Evolutionary conservation across 2,888 invertebrate genomes (phyloP).

Genomic region (Xylocampa areola): DNA sequence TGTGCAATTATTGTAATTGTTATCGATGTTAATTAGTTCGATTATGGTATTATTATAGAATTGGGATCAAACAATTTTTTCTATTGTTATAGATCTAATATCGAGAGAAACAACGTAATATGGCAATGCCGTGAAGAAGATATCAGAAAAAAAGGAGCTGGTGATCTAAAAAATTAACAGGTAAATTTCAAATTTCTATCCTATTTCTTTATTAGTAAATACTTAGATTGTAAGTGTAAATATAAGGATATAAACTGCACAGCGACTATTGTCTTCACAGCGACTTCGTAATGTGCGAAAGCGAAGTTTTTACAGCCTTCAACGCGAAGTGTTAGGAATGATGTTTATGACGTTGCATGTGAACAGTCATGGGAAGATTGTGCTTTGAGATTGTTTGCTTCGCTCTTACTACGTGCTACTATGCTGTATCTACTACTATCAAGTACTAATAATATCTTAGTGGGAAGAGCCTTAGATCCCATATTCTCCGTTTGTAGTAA

Average conservation of each 20-base stretch:
- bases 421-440: slow-evolving; percentile 8
- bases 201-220: slow-evolving; percentile 4
- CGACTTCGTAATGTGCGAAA: slow-evolving; percentile 47
- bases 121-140: background rate
- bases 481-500: background rate
- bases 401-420: slow-evolving; percentile 34
- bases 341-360: slow-evolving; percentile 40
- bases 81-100: slow-evolving; percentile 69
- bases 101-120: background rate
- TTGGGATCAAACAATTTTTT: slow-evolving; percentile 64
- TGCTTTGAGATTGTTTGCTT: slow-evolving; percentile 23
- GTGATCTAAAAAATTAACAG: slow-evolving; percentile 29
- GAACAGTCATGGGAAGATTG: slow-evolving; percentile 51
- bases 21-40: slow-evolving; percentile 37
- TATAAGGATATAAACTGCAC: slow-evolving; percentile 38
- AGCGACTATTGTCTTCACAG: slow-evolving; percentile 45
- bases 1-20: slow-evolving; percentile 54
- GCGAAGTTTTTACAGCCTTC: slow-evolving; percentile 44
- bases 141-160: background rate
- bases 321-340: slow-evolving; percentile 52
- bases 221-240: slow-evolving; percentile 29
- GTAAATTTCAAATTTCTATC: slow-evolving; percentile 44
- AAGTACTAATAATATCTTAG: too few species aligned
- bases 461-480: too few species aligned
- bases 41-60: slow-evolving; percentile 32